Evolutionary conservation across 92 coral and sea anemone species (phyloP), one percentile per base, ranked within the genome.

Genomic region (Chrysogorgia sp.): DNA sequence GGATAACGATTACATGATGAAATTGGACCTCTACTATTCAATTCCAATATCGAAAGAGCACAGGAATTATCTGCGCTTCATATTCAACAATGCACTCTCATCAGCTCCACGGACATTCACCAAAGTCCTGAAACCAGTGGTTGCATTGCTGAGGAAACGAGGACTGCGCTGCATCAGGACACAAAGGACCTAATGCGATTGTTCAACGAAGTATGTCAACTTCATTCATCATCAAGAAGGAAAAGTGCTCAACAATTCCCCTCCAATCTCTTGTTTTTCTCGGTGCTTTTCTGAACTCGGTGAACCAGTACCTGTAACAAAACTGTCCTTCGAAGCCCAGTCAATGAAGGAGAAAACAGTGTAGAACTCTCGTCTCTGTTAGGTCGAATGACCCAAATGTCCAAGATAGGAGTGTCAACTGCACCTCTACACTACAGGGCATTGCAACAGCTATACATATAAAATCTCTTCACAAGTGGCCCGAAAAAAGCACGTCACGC

Each of bases 311-410:
- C 88, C 85, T 7, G 57, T 55, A 31, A 17, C 58, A 33, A 79
- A 85, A 52, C 34, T 61, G 33, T 15, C 1, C 7, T 34, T 3
- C 43, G 62, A 67, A 50, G 49, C 74, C 34, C 50, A 40, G 43
- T 12, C 43, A 23, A 10, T 82, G 52, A 34, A 33, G 26, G 67
- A 32, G 47, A 23, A 49, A 21, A 37, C 56, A 68, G n/a, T 55
- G 59, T 45, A 22, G 88, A 56, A 22, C 81, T 84, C 30, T 58
- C 85, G 14, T 40, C 80, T 74, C 34, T 79, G 7, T 31, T 84
- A 28, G 85, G 88, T 75, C 81, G 80, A 40, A 84, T 84, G 88
- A 79, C 66, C 63, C 89, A 80, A 34, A 86, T 84, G 10, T 80
- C 85, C 7, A 56, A 55, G 53, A 80, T 75, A 22, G 89, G 81